Evolutionary conservation across 1,140 invertebrate genomes (phyloP).

Genomic region (Bombus pyrosoma): DNA sequence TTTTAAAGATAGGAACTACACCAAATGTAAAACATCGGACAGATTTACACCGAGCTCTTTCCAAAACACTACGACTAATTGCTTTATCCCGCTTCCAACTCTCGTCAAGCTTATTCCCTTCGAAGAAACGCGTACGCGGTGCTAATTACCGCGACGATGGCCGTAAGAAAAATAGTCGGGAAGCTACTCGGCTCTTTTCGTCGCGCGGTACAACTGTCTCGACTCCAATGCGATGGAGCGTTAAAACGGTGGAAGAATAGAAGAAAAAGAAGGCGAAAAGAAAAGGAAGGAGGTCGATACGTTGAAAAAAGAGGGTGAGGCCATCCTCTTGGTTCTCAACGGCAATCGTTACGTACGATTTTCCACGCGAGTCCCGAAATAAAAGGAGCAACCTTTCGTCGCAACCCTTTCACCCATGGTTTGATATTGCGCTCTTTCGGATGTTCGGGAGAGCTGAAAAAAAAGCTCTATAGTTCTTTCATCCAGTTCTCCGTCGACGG

Average conservation of each 20-base stretch:
- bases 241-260: background rate
- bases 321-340: slow-evolving; percentile 14
- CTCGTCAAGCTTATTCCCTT: background rate
- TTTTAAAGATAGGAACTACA: background rate
- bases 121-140: background rate
- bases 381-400: slow-evolving; percentile 35
- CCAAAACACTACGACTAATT: background rate
- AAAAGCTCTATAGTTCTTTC: slow-evolving; percentile 53
- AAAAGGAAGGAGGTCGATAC: background rate
- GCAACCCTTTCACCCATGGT: slow-evolving; percentile 63
- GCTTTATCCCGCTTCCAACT: background rate
- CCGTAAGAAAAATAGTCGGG: background rate
- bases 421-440: slow-evolving; percentile 14
- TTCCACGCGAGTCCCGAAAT: slow-evolving; percentile 61
- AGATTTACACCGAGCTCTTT: background rate
- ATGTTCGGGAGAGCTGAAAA: slow-evolving; percentile 5
- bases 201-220: slow-evolving; percentile 39
- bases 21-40: no score
- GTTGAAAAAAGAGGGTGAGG: slow-evolving; percentile 33
- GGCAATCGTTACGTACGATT: slow-evolving; percentile 63
- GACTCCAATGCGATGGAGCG: slow-evolving; percentile 30
- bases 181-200: background rate
- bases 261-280: slow-evolving; percentile 7
- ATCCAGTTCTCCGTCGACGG: slow-evolving; percentile 41
- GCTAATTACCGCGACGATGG: slow-evolving; percentile 4